phyloP scores from a whole-genome alignment of 2,113 vertebrate genomes.

The Scolopax mira region DNA sequence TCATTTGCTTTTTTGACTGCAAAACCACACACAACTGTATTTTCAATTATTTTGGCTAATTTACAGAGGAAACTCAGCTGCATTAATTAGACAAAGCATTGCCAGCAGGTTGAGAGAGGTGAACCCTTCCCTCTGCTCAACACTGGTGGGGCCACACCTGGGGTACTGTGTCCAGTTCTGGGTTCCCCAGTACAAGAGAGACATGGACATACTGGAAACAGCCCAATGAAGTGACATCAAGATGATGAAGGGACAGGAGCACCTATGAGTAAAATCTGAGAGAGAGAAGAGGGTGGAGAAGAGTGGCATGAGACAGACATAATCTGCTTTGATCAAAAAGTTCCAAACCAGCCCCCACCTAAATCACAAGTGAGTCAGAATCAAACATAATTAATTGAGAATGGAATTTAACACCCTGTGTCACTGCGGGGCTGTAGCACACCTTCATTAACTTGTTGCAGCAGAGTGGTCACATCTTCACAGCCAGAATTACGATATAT shows the following conservation, averaged over 20 bases:
- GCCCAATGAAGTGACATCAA: neutral
- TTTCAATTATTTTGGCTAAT: neutral
- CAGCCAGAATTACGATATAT: neutral
- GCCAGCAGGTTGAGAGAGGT: neutral
- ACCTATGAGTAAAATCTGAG: neutral
- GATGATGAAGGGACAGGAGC: neutral
- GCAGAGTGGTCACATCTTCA: neutral
- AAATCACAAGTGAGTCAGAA: neutral
- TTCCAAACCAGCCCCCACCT: neutral
- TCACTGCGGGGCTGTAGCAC: neutral
- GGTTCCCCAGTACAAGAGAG: neutral
- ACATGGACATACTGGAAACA: neutral
- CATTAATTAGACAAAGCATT: neutral
- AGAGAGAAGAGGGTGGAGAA: neutral
- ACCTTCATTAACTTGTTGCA: neutral
- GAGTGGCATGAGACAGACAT: neutral
- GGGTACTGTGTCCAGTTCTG: neutral
- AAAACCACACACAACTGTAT: neutral
- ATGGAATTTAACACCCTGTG: neutral
- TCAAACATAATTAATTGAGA: neutral
- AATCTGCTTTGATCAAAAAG: neutral
- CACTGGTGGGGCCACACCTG: neutral
- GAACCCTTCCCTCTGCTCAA: neutral
- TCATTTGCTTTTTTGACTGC: neutral
- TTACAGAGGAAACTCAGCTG: neutral